A percentile compares a stretch with the other conserved stretches of the same genome.
Evolutionary conservation across 2,113 vertebrate species (phyloP).

Genomic region (Chinchilla lanigera): DNA sequence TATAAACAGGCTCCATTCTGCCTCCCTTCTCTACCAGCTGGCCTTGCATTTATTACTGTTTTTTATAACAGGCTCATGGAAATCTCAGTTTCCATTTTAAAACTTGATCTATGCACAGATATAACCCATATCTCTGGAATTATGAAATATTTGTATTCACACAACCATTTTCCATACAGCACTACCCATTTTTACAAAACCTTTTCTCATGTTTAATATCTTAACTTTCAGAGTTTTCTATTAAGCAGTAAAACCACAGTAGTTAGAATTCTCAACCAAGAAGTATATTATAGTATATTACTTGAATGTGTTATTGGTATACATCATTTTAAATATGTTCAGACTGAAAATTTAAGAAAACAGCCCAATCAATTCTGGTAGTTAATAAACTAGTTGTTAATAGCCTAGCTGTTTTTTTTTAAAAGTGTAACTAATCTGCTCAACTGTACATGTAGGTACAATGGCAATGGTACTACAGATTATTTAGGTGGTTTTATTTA

Average conservation of each 20-base stretch:
- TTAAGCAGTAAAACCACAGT: conserved; percentile 71
- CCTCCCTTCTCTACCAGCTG: conserved; percentile 46
- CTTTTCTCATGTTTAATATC: conserved; percentile 60
- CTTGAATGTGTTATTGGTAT: conserved; percentile 72
- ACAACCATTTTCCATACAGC: conserved; percentile 56
- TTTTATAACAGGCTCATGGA: conserved; percentile 71
- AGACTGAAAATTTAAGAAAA: conserved; percentile 70
- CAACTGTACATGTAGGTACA: conserved; percentile 63
- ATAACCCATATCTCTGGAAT: conserved; percentile 58
- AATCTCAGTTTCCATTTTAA: conserved; percentile 61
- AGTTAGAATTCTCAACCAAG: conserved; percentile 72
- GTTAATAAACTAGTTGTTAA: conserved; percentile 77
- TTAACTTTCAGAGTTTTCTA: conserved; percentile 75
- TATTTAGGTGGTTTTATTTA: conserved; percentile 42
- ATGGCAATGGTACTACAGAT: conserved; percentile 53
- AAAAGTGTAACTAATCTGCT: neutral
- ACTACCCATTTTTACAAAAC: conserved; percentile 42
- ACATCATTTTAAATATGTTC: conserved; percentile 66
- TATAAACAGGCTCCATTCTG: conserved; percentile 73
- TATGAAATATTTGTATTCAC: conserved; percentile 51
- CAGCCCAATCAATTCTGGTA: conserved; percentile 62
- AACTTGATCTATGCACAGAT: conserved; percentile 69
- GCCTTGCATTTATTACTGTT: conserved; percentile 43
- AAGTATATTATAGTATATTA: too few species aligned
- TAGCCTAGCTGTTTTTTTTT: conserved; percentile 48